Evolutionary conservation across 2,888 invertebrate species (phyloP).

Genomic region (Chaetogeoica ovagalla): DNA sequence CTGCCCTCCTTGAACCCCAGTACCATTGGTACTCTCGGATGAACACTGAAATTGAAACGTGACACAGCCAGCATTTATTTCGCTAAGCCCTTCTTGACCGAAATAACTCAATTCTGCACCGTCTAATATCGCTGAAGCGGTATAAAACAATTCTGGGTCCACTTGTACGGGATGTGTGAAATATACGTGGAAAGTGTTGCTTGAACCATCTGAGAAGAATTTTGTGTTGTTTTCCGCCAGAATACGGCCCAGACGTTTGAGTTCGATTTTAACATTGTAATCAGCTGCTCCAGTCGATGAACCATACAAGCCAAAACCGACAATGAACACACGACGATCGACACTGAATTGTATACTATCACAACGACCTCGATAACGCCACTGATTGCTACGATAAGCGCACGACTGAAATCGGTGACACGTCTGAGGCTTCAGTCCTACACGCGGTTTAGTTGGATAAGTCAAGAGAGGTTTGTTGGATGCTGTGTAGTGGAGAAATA

Average conservation of each 20-base stretch:
- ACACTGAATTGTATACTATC: constrained; percentile 97
- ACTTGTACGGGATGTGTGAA: constrained; percentile 79
- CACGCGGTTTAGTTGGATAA: constrained; percentile 80
- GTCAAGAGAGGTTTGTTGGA: constrained; percentile 79
- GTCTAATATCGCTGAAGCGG: constrained; percentile 92
- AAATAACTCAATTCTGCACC: constrained; percentile 94
- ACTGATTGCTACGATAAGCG: constrained; percentile 94
- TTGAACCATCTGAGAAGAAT: constrained; percentile 95
- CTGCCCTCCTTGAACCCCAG: constrained; percentile 95
- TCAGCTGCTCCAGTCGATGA: constrained; percentile 95
- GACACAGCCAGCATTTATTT: constrained; percentile 82
- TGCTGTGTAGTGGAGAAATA: constrained; percentile 93
- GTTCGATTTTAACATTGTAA: constrained; percentile 90
- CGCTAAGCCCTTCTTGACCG: constrained; percentile 95
- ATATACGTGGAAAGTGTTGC: constrained; percentile 90
- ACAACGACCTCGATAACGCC: constrained; percentile 94
- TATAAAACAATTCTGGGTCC: constrained; percentile 91
- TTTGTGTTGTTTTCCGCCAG: constrained; percentile 89
- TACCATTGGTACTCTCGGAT: constrained; percentile 95
- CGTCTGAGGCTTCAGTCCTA: constrained; percentile 86
- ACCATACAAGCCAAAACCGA: constrained; percentile 93
- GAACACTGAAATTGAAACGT: constrained; percentile 97
- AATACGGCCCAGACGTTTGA: constrained; percentile 84
- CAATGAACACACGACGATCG: constrained; percentile 91
- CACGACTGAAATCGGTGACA: constrained; percentile 96